Base-by-base conservation (phyloP, 1,140 invertebrate genomes). In the Drosophila bocqueti region DNA sequence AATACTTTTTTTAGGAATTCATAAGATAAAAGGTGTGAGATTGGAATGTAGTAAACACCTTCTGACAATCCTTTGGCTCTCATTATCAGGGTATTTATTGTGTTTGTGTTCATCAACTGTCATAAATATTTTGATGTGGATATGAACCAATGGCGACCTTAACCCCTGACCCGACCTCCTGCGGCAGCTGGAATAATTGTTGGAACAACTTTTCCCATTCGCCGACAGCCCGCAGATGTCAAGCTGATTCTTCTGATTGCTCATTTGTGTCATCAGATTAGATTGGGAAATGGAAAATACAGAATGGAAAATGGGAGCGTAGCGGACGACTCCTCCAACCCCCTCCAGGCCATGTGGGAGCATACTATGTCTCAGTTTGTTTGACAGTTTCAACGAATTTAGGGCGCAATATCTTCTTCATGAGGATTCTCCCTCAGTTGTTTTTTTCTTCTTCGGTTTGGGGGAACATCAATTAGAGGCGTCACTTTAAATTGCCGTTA, bases 261-360 rank as follows among this genome's bases (percentile, higher is more conserved):
- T 86, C 83, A 82, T 85, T 82, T 82, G 71, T 86, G 83, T 80
- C 80, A 86, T 86, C 80, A 69, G 83, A 87, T 87, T 89, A 87
- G 76, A 65, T 72, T 55, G 55, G 45, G 11, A 60, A 74, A 45
- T 57, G 54, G 54, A 11, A 40, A 57, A 57, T 57, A 57, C 89
- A 78, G 76, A 65, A 60, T 49, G 49, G 45, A 11, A 60, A 67
- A 45, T 50, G 67, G 61, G 8, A 42, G 40, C 40, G 60, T 16
- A n/a, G 40, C 40, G 7, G 36, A 60, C 21, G 21, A 24, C 24
- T 24, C 24, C 45, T 24, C 21, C 45, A 26, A 5, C 26, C 26
- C 26, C 26, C 38, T 52, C n/a, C 21, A 50, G 49, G 43, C 57
- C 63, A 65, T 82, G 62, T 72, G 79, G 77, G 69, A 29, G 42